Evolutionary conservation across 2,888 invertebrate genomes (phyloP), one percentile per base, ranked within the genome.

Genomic region (Parnassius apollo): DNA sequence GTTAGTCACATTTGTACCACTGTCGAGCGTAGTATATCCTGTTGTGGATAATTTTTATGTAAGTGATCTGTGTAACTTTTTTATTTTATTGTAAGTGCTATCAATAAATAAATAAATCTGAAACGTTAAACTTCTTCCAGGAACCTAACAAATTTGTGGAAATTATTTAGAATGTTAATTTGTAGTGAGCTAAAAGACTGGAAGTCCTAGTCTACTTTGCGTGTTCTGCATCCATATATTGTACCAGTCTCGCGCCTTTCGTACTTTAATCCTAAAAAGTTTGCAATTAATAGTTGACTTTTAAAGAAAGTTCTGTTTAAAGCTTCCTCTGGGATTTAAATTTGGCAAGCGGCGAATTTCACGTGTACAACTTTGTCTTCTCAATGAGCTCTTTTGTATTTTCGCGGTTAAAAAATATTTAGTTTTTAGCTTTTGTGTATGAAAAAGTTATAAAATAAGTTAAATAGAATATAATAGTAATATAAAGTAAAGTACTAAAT

Each of bases 231-330:
- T 55, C 50, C 58, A 63, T 63, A 42, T 54, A 59, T 59, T 55
- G 55, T 63, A 13, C 58, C 10, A 10, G 12, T 22, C 49, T 13
- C 44, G 25, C 35, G 55, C 35, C 49, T 55, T 18, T 11, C 55
- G 55, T 44, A 49, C 18, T 42, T 53, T 49, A 62, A 57, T 59
- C 53, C 59, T 59, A 42, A 59, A 63, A 63, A 63, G 62, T 63
- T 59, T 50, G 55, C 50, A 63, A 59, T 63, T 59, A 63, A 55
- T 59, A 63, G 62, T 58, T 59, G 59, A 63, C 62, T 59, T 49
- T 57, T 62, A 53, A 59, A 50, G 50, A 35, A 63, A 63, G 59
- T 59, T 62, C 59, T 63, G n/a, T 59, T 59, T 55, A 63, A 62
- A 63, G 62, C 59, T 62, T 45, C 50, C 57, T 25, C 11, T 44